These are phyloP conservation scores for Amphipoea oculea DNA, from an alignment of 2,888 invertebrate genomes.

Conservation along the genomic window DNA sequence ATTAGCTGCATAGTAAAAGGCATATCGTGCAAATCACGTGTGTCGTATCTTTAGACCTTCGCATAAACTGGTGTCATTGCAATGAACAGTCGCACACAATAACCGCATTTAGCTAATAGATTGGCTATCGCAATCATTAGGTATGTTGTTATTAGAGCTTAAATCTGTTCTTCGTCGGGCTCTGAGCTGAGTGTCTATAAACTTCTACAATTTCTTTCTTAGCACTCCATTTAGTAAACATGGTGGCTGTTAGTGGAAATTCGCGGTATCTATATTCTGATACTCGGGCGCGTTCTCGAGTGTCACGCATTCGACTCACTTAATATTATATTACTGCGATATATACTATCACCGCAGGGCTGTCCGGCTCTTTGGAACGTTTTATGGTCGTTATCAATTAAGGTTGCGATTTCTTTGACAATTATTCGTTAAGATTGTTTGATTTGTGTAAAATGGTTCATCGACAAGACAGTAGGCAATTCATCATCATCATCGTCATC, in stretches of 20 bases:
- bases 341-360: conserved; percentile 45
- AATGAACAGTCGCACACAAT: background rate
- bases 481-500: background rate
- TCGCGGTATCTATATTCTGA: conserved; percentile 46
- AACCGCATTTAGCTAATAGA: background rate
- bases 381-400: conserved; percentile 45
- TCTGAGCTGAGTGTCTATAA: background rate
- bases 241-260: conserved; percentile 13
- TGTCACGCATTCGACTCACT: conserved; percentile 42
- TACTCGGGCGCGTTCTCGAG: conserved; percentile 41
- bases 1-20: background rate
- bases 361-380: conserved; percentile 27
- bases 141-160: background rate
- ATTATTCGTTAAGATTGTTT: background rate
- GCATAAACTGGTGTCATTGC: background rate
- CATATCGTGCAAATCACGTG: background rate
- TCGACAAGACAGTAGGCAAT: background rate
- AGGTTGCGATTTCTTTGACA: conserved; percentile 29
- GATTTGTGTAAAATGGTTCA: background rate
- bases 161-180: background rate
- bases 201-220: conserved; percentile 3
- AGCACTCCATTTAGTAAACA: conserved; percentile 37
- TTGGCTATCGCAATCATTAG: background rate
- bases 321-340: conserved; percentile 48
- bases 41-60: background rate